Conservation (phyloP, 2,797 vertebrate genomes). For the Smutsia temminckii region DNA sequence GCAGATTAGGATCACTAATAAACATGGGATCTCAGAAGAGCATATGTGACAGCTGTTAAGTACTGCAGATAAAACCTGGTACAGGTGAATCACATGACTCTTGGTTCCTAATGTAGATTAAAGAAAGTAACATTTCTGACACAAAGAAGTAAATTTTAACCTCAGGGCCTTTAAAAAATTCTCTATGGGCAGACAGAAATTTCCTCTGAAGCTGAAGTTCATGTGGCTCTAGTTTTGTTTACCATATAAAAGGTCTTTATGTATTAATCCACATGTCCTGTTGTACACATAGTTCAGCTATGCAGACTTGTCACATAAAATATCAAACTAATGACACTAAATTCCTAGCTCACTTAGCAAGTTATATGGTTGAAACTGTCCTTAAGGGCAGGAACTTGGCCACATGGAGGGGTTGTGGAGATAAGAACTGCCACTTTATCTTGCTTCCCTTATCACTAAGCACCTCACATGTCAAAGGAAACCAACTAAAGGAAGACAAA, state of each 20-base stretch:
- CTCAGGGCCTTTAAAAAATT: background rate
- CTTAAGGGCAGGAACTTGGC: background rate
- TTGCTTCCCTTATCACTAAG: background rate
- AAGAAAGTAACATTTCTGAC: constrained; percentile 30
- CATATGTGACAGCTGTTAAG: background rate
- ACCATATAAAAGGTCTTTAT: constrained; percentile 23
- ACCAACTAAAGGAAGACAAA: constrained; percentile 11
- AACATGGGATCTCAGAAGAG: background rate
- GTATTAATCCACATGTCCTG: background rate
- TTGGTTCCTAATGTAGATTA: constrained; percentile 3
- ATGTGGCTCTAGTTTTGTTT: constrained; percentile 14
- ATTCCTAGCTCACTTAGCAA: background rate
- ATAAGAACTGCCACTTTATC: background rate
- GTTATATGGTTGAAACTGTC: background rate
- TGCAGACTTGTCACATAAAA: constrained; percentile 22
- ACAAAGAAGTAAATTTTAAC: constrained; percentile 37
- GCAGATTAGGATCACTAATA: background rate
- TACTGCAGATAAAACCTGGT: background rate
- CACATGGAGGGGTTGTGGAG: background rate
- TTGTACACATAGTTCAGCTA: background rate
- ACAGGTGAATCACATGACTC: background rate
- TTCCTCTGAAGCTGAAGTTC: constrained; percentile 8
- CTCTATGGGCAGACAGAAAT: background rate
- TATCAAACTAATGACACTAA: constrained; percentile 34
- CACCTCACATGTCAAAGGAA: background rate